A percentile compares a stretch with the other conserved stretches of the same genome.
phyloP scores from a whole-genome alignment of 2,888 invertebrate species.

The Idaea straminata region DNA sequence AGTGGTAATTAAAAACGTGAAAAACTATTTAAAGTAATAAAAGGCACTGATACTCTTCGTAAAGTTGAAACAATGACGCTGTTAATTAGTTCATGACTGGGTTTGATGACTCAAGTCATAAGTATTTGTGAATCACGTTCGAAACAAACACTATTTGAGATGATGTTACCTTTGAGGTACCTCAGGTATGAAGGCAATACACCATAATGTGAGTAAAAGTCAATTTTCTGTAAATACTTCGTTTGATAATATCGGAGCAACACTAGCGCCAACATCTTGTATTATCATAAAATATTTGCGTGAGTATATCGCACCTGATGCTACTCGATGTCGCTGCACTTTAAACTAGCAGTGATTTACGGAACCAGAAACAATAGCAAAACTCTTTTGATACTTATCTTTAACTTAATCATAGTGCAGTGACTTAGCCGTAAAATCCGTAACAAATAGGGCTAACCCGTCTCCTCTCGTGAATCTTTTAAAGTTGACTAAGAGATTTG shows the following conservation, averaged over 20 bases:
- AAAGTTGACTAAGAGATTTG: too few relatives aligned
- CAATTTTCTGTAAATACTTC: not conserved
- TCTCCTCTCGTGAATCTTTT: too few relatives aligned
- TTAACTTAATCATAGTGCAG: not conserved
- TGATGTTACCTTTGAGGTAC: not conserved
- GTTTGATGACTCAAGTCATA: not conserved
- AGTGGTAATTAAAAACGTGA: not conserved
- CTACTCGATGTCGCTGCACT: slow-evolving; percentile 67
- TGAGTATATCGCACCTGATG: slow-evolving; percentile 75
- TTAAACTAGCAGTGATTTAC: slow-evolving; percentile 72
- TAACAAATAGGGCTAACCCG: too few relatives aligned
- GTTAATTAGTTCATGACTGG: not conserved
- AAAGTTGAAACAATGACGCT: not conserved
- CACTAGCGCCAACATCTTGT: slow-evolving; percentile 61
- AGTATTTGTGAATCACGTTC: not conserved
- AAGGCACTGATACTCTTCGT: not conserved
- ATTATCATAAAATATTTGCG: slow-evolving; percentile 79
- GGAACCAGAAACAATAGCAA: slow-evolving; percentile 44
- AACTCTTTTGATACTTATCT: not conserved
- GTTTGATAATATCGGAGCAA: slow-evolving; percentile 28
- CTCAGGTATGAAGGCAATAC: too few relatives aligned
- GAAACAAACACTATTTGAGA: slow-evolving; percentile 19
- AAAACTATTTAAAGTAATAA: not conserved
- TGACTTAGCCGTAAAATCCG: not conserved
- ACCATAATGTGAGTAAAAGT: not conserved